phyloP scores from a whole-genome alignment of 2,797 vertebrate species.

The Trachurus trachurus region DNA sequence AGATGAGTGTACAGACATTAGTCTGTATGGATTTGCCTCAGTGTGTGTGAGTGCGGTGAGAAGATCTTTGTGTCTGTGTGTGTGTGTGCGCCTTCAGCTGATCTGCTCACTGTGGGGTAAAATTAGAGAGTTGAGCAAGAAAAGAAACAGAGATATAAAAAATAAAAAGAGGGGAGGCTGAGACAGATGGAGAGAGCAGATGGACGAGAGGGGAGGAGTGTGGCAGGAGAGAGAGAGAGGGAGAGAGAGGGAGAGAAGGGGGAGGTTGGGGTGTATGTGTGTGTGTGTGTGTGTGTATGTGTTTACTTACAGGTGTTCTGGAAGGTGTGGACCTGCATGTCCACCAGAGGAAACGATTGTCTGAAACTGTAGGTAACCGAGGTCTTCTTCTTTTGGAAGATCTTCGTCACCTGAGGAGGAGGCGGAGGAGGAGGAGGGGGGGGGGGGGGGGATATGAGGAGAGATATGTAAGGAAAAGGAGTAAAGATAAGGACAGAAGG shows the following conservation, averaged over 20 bases:
- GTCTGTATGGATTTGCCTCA: no score
- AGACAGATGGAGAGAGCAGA: constrained; percentile 45
- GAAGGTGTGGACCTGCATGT: constrained; percentile 98
- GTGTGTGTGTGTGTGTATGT: no score
- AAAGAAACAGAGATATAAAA: constrained; percentile 22
- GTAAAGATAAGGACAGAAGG: not conserved
- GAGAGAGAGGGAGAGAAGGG: not conserved
- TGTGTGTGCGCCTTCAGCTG: not conserved
- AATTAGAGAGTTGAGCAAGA: constrained; percentile 41
- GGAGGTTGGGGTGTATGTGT: no score
- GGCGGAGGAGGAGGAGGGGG: no score
- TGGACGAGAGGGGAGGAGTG: constrained; percentile 14
- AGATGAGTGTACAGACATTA: not conserved
- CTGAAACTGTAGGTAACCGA: constrained; percentile 96
- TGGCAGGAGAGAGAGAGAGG: not conserved
- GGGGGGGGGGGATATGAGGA: no score
- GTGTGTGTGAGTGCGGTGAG: no score
- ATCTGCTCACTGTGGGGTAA: constrained; percentile 25
- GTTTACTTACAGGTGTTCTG: constrained; percentile 92
- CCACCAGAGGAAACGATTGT: constrained; percentile 94
- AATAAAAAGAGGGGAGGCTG: not conserved
- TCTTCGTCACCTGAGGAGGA: constrained; percentile 91
- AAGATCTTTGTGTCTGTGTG: not conserved
- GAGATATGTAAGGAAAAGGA: not conserved
- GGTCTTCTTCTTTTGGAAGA: constrained; percentile 98